Percentiles rank a stretch among this genome's conserved stretches.
phyloP scores from a whole-genome alignment of 2,797 vertebrate genomes.

The Sylvia borin region DNA sequence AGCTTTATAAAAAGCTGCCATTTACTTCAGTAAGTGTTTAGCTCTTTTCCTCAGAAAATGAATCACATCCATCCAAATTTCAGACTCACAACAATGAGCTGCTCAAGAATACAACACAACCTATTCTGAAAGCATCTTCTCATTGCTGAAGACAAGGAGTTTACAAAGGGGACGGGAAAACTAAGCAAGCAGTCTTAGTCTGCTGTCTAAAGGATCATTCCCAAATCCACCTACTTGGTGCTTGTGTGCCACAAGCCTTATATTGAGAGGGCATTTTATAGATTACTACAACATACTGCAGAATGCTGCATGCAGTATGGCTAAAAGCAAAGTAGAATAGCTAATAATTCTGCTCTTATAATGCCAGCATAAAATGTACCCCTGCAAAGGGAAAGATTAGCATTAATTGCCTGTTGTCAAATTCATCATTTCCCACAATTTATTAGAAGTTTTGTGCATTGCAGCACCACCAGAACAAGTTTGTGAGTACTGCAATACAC shows the following conservation, averaged over 20 bases:
- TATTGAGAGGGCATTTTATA: not conserved
- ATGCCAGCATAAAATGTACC: conserved; percentile 48
- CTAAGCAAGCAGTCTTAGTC: not conserved
- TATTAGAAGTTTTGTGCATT: conserved; percentile 58
- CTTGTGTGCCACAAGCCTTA: not conserved
- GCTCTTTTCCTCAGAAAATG: conserved; percentile 45
- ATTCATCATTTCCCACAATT: conserved; percentile 53
- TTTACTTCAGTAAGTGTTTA: conserved; percentile 47
- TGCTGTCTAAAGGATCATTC: not conserved
- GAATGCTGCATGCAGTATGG: not conserved
- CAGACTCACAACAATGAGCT: conserved; percentile 41
- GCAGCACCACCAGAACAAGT: conserved; percentile 44
- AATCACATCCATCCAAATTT: conserved; percentile 49
- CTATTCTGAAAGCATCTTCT: not conserved
- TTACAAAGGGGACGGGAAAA: not conserved
- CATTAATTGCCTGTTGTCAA: conserved; percentile 67
- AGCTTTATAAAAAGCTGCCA: conserved; percentile 21
- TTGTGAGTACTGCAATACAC: conserved; percentile 59
- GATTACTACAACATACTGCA: not conserved
- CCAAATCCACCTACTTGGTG: not conserved
- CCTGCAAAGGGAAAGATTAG: conserved; percentile 50
- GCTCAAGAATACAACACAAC: conserved; percentile 26
- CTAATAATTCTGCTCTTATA: conserved; percentile 37
- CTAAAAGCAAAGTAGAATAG: not conserved
- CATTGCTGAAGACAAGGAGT: not conserved